Evolutionary conservation across 2,113 vertebrate species (phyloP).

Genomic region (Pica pica): DNA sequence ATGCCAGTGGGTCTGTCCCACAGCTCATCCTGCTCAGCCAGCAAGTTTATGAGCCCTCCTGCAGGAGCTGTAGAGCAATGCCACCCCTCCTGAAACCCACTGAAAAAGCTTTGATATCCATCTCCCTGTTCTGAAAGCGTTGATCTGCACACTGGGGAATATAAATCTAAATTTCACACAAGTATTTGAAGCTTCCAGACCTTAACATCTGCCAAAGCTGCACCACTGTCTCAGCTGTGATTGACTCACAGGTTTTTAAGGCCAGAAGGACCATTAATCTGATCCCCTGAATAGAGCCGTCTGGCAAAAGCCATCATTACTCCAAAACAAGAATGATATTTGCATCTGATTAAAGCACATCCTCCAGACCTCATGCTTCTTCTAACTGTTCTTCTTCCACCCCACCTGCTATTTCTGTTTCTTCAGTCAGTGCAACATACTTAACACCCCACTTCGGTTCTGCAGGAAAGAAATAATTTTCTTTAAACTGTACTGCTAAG

Average conservation of each 20-base stretch:
- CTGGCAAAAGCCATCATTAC: neutral
- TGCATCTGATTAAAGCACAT: neutral
- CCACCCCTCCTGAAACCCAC: accelerated
- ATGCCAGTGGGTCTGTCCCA: accelerated
- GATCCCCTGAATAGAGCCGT: neutral
- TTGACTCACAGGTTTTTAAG: neutral
- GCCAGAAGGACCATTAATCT: neutral
- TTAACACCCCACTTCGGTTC: neutral
- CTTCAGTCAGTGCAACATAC: neutral
- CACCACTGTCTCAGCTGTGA: neutral
- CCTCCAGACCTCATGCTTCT: neutral
- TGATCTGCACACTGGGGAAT: neutral
- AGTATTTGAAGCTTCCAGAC: neutral
- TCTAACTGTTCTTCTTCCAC: neutral
- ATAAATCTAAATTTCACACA: neutral
- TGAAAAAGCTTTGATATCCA: neutral
- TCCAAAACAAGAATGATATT: neutral
- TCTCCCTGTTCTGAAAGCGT: neutral
- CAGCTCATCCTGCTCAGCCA: neutral
- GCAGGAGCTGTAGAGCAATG: neutral
- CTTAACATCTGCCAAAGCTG: neutral
- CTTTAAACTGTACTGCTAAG: neutral
- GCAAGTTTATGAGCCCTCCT: neutral
- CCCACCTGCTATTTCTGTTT: neutral
- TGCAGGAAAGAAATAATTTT: neutral